phyloP scores from a whole-genome alignment of 2,797 vertebrate genomes.

The Oryzias sinensis region DNA sequence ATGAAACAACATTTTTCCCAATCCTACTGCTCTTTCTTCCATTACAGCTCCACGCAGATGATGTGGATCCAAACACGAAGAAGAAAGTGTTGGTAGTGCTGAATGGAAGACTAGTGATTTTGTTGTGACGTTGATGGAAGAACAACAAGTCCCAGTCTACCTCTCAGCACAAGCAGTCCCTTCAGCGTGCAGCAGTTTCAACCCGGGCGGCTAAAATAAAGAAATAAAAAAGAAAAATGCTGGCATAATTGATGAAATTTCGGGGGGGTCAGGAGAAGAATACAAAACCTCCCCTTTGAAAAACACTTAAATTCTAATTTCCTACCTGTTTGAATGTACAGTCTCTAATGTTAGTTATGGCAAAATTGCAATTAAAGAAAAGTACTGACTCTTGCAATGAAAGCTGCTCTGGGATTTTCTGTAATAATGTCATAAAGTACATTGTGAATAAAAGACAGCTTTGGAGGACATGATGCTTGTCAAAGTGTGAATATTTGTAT shows the following conservation, averaged over 20 bases:
- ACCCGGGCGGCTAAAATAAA: conserved; percentile 19
- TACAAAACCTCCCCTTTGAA: conserved; percentile 16
- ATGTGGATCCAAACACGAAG: conserved; percentile 13
- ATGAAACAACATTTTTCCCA: background rate
- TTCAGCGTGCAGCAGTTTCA: conserved; percentile 44
- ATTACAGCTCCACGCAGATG: conserved; percentile 39
- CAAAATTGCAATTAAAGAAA: conserved; percentile 32
- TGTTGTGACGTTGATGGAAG: conserved; percentile 74
- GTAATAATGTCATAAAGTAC: conserved; percentile 15
- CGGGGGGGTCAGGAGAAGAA: conserved; percentile 5
- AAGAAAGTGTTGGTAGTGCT: conserved; percentile 60
- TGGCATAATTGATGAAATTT: conserved; percentile 17
- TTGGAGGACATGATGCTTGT: conserved; percentile 2
- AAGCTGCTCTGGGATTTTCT: conserved; percentile 28
- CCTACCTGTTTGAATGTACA: conserved; percentile 8
- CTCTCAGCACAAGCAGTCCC: conserved; percentile 69
- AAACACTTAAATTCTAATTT: conserved; percentile 24
- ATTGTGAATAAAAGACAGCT: conserved; percentile 3
- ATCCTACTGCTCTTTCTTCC: conserved; percentile 27
- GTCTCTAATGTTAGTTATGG: conserved; percentile 24
- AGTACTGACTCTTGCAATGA: conserved; percentile 20
- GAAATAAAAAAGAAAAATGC: background rate
- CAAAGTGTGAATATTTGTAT: conserved; percentile 12
- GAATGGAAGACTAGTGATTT: conserved; percentile 82
- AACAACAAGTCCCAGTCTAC: conserved; percentile 82